These are phyloP conservation scores for Silurus asotus DNA, from an alignment of 2,113 vertebrate species.

Conservation along the genomic window DNA sequence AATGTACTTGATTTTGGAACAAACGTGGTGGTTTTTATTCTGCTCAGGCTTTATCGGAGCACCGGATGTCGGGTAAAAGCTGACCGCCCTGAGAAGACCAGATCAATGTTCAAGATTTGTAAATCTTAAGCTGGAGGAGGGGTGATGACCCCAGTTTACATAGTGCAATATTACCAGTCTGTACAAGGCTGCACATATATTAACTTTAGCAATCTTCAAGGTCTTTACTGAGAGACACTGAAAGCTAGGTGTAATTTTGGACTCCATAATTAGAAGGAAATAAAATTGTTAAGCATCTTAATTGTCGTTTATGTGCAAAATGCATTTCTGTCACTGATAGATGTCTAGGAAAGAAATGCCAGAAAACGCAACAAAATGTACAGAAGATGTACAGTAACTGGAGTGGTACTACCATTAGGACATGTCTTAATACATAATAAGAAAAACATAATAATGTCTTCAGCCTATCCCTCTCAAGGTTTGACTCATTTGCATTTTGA, in stretches of 20 bases:
- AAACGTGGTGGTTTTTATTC: conserved; percentile 13
- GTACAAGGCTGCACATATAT: conserved; percentile 25
- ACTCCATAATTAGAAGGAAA: background rate
- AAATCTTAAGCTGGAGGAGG: background rate
- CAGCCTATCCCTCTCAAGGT: background rate
- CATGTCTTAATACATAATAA: background rate
- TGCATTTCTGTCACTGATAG: background rate
- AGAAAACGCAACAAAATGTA: background rate
- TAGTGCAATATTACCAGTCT: conserved; percentile 24
- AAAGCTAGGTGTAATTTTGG: background rate
- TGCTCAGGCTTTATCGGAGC: conserved; percentile 17
- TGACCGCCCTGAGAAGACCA: conserved; percentile 7
- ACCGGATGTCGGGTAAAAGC: background rate
- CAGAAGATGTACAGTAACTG: background rate
- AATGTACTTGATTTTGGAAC: background rate
- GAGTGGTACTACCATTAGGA: background rate
- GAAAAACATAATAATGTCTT: background rate
- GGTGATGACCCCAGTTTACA: conserved; percentile 26
- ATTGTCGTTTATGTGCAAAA: background rate
- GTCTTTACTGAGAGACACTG: background rate
- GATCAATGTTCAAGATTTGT: conserved; percentile 23
- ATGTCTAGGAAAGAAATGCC: background rate
- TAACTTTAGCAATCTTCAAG: conserved; percentile 13
- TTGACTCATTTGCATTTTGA: background rate
- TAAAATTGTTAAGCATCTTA: background rate